These are phyloP conservation scores for Medauroidea extradentata DNA, from an alignment of 1,140 invertebrate genomes.

Conservation along the genomic window DNA sequence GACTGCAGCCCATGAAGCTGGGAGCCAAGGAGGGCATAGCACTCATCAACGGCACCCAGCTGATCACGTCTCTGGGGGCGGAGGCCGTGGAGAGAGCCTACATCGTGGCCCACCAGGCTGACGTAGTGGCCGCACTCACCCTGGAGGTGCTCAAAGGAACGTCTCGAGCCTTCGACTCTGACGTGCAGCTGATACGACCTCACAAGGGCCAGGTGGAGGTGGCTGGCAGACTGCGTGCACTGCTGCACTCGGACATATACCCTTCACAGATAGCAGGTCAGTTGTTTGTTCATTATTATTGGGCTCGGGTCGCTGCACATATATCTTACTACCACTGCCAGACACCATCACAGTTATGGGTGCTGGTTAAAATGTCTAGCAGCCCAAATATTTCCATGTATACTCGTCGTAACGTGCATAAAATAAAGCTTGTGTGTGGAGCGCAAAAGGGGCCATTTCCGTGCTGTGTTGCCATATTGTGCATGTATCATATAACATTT, in stretches of 20 bases:
- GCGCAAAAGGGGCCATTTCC: no score
- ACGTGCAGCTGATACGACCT: conserved; percentile 61
- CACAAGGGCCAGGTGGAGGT: conserved; percentile 64
- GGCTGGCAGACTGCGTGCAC: conserved; percentile 55
- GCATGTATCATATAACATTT: no score
- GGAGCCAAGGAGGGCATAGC: conserved; percentile 68
- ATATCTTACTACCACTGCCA: no score
- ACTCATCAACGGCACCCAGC: conserved; percentile 71
- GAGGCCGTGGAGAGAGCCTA: conserved; percentile 62
- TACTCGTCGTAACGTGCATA: no score
- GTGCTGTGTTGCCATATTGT: no score
- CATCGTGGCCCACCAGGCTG: conserved; percentile 60
- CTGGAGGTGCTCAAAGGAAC: conserved; percentile 71
- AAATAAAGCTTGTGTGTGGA: no score
- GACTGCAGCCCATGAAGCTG: conserved; percentile 55
- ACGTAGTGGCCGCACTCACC: conserved; percentile 66
- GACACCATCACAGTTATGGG: no score
- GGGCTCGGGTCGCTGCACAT: no score
- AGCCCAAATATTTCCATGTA: no score
- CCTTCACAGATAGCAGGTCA: conserved; percentile 66
- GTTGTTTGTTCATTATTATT: no score
- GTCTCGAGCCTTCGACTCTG: conserved; percentile 64
- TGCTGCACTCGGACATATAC: conserved; percentile 63
- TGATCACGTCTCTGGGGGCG: conserved; percentile 65
- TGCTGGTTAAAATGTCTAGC: no score